phyloP scores from a whole-genome alignment of 2,797 vertebrate genomes.

The Sebastes aleutianus region DNA sequence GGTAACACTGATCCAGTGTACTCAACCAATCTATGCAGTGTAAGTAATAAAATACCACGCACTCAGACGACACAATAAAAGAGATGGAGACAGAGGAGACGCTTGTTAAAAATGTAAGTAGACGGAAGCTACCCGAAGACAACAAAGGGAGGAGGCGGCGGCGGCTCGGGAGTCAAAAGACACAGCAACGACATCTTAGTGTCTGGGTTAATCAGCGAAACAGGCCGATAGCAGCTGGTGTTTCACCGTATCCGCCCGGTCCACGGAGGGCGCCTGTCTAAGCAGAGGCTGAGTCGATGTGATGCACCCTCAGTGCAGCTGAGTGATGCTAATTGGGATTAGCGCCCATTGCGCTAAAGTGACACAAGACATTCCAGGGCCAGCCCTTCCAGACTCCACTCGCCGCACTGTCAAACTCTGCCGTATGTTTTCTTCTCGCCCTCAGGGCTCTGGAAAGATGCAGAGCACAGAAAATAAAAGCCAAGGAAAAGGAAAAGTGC shows the following conservation, averaged over 20 bases:
- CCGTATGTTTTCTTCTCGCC: slow-evolving; percentile 61
- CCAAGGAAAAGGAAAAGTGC: not conserved
- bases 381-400: slow-evolving; percentile 46
- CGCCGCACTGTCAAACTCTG: slow-evolving; percentile 54
- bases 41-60: slow-evolving; percentile 82
- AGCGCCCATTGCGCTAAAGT: slow-evolving; percentile 69
- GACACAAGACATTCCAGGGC: slow-evolving; percentile 64
- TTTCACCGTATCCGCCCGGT: slow-evolving; percentile 61
- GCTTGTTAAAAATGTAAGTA: slow-evolving; percentile 84
- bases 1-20: slow-evolving; percentile 82
- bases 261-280: slow-evolving; percentile 73
- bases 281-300: slow-evolving; percentile 70
- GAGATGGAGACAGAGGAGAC: slow-evolving; percentile 81
- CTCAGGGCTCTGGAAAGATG: slow-evolving; percentile 58
- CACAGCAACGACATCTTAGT: slow-evolving; percentile 75
- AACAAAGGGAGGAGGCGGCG: slow-evolving; percentile 65
- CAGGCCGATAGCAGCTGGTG: slow-evolving; percentile 77
- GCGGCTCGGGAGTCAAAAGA: slow-evolving; percentile 73
- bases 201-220: slow-evolving; percentile 78
- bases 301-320: slow-evolving; percentile 64
- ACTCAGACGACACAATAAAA: slow-evolving; percentile 81
- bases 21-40: slow-evolving; percentile 82
- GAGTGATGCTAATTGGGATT: slow-evolving; percentile 79
- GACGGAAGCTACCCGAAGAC: slow-evolving; percentile 74
- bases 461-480: slow-evolving; percentile 12